phyloP scores from a whole-genome alignment of 1,140 invertebrate species.

The Hestina assimilis region DNA sequence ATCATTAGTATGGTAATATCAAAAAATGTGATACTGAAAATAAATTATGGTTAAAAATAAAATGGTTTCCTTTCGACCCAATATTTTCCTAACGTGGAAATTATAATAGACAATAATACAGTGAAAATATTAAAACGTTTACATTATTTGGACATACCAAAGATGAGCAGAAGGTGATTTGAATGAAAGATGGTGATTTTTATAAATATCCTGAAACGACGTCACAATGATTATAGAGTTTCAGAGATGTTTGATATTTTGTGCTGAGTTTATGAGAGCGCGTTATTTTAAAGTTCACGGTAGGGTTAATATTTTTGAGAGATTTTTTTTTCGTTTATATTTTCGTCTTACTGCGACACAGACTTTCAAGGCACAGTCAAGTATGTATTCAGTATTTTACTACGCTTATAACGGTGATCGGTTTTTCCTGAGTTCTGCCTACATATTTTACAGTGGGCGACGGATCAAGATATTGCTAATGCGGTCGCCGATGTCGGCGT shows the following conservation, averaged over 20 bases:
- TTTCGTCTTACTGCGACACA: not conserved
- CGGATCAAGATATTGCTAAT: constrained; percentile 96
- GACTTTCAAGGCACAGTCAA: constrained; percentile 25
- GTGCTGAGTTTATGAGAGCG: not conserved
- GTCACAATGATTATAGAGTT: too few species aligned
- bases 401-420: constrained; percentile 26
- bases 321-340: not conserved
- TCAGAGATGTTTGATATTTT: not conserved
- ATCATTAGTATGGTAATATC: constrained; percentile 25
- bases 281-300: not conserved
- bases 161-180: not conserved
- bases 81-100: constrained; percentile 39
- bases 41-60: constrained; percentile 65
- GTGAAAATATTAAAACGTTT: not conserved
- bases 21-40: constrained; percentile 63
- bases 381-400: constrained; percentile 48
- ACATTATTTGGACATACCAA: not conserved
- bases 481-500: constrained; percentile 92
- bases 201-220: too few species aligned
- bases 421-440: constrained; percentile 58
- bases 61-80: constrained; percentile 72
- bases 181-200: not conserved
- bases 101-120: not conserved
- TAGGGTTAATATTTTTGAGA: not conserved
- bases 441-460: constrained; percentile 91